phyloP scores from a whole-genome alignment of 2,797 vertebrate genomes.

The Silurus lanzhouensis region DNA sequence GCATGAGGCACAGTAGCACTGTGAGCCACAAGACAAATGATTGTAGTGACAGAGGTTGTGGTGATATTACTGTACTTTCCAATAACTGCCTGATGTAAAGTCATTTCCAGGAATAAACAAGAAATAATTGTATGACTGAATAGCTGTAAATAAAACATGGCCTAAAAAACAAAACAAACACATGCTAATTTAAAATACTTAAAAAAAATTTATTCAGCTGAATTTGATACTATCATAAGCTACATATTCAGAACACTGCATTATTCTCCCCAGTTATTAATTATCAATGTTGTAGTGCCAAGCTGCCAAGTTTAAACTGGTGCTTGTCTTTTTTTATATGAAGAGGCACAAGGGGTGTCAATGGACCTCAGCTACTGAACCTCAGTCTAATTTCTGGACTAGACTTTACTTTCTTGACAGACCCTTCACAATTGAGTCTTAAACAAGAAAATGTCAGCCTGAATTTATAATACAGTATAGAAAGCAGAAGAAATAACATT shows the following conservation, averaged over 20 bases:
- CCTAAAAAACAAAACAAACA: neutral
- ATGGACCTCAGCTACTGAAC: conserved; percentile 10
- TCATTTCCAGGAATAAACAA: neutral
- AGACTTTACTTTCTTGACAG: conserved; percentile 41
- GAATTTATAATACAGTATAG: conserved; percentile 45
- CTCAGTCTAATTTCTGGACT: conserved; percentile 21
- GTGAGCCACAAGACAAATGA: conserved; percentile 35
- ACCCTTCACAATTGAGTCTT: conserved; percentile 34
- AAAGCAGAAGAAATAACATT: conserved; percentile 47
- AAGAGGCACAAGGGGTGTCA: neutral
- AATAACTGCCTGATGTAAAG: neutral
- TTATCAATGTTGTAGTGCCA: neutral
- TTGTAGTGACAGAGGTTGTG: conserved; percentile 24
- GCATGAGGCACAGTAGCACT: conserved; percentile 14
- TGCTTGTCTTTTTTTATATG: neutral
- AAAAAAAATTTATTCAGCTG: neutral
- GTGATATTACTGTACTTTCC: neutral
- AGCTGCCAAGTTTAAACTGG: neutral
- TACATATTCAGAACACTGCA: neutral
- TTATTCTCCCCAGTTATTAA: neutral
- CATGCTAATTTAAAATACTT: neutral
- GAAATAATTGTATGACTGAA: neutral
- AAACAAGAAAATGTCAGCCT: conserved; percentile 48
- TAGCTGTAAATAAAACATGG: neutral
- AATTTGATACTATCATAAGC: neutral